These are phyloP conservation scores for Sitobion miscanthi DNA, from an alignment of 1,140 invertebrate species.

Conservation along the genomic window DNA sequence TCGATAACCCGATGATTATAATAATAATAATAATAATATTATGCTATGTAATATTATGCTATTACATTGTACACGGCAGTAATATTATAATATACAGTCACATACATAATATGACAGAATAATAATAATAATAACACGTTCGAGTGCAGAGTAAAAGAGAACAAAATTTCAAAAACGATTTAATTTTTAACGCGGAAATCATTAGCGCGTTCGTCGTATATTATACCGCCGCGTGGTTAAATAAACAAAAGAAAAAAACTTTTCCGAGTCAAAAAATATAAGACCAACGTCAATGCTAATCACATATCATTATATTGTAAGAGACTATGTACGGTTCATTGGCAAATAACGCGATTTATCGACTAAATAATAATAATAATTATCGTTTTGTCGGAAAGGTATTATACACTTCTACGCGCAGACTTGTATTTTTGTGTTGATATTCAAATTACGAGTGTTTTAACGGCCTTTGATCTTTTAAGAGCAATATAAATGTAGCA, in stretches of 20 bases:
- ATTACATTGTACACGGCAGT: background rate
- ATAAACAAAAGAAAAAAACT: background rate
- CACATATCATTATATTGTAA: background rate
- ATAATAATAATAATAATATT: too few relatives aligned
- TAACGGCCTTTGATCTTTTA: background rate
- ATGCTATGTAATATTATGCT: background rate
- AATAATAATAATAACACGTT: background rate
- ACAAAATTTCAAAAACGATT: background rate
- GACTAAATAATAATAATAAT: background rate
- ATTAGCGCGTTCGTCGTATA: background rate
- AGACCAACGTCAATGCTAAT: background rate
- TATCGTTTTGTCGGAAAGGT: background rate
- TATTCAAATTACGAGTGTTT: background rate
- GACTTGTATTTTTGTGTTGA: background rate
- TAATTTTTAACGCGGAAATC: background rate
- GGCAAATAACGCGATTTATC: background rate
- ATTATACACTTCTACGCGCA: background rate
- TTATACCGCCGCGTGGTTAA: too few relatives aligned
- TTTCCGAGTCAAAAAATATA: too few relatives aligned
- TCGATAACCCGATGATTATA: background rate
- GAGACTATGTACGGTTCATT: background rate
- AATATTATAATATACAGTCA: too few relatives aligned
- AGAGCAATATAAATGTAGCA: background rate
- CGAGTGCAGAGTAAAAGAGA: background rate
- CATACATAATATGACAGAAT: too few relatives aligned